Evolutionary conservation across 2,113 vertebrate genomes (phyloP).

Genomic region (Lepus americanus): DNA sequence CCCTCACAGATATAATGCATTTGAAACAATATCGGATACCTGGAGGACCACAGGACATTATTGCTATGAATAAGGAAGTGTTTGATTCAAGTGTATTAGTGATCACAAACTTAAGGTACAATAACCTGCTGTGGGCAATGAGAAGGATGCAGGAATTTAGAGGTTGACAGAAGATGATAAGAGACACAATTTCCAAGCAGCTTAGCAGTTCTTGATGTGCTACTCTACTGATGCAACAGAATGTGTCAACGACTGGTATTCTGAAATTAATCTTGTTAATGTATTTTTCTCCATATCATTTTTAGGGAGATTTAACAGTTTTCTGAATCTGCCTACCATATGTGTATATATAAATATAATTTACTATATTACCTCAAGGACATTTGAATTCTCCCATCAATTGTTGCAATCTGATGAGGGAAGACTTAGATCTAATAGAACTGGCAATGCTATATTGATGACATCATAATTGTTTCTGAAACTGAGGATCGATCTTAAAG

Average conservation of each 20-base stretch:
- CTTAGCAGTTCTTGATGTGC: background rate
- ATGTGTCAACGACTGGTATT: background rate
- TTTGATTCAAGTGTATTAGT: background rate
- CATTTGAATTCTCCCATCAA: background rate
- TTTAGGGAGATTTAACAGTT: background rate
- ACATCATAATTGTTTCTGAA: background rate
- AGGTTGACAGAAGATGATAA: background rate
- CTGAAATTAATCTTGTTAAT: background rate
- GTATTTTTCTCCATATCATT: background rate
- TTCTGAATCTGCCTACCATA: background rate
- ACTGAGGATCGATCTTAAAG: background rate
- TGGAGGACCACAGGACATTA: background rate
- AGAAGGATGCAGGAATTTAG: background rate
- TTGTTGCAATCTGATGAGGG: background rate
- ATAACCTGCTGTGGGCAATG: background rate
- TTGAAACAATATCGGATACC: background rate
- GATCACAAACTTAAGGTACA: background rate
- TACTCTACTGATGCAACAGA: background rate
- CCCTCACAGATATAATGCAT: background rate
- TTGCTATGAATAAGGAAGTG: background rate
- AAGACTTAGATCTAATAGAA: background rate
- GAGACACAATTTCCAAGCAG: background rate
- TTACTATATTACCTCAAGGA: background rate
- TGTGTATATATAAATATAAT: background rate
- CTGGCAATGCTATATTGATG: background rate